Base-by-base conservation (phyloP, 2,113 vertebrate genomes). In the Drymodes brunneopygia region DNA sequence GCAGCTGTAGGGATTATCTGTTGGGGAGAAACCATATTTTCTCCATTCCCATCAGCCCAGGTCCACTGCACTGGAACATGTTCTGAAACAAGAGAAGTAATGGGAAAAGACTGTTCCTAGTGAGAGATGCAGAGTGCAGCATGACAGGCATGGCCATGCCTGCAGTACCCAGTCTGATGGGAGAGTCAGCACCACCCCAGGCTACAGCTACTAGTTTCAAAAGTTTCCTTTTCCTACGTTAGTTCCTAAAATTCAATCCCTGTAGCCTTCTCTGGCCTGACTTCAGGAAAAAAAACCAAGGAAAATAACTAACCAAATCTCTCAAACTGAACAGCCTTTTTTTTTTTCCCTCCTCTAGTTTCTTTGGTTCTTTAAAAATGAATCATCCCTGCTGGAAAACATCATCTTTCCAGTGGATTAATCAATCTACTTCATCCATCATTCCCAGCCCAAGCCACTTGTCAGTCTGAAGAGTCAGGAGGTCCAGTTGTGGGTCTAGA, bases 101-200 rank as follows among this genome's bases (percentile, higher is more conserved):
- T 3, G 5, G 12, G 42, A 77, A 83, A 27, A 74, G 25, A 36
- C 8, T 28, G 7, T 6, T 36, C 15, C 2, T 57, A 54, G 17
- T 7, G 18, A 66, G 45, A 38, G 20, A 10, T 16, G 13, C 15
- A 27, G 29, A 71, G 38, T 3, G 11, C 71, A 81, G 38, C 8
- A 15, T 11, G 17, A 21, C 21, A 75, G 48, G 23, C 45, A n/a
- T 0, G 0, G 2, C 4, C 6, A 1, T 7, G 12, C 28, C 31
- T 45, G 31, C 51, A 78, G 47, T 5, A 21, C 21, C 22, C n/a
- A 9, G 10, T 1, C 44, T 62, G 35, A 22, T 29, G 31, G 40
- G 6, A 58, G 24, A 44, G 18, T 8, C 36, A 35, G 25, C 53
- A 56, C 25, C 28, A 60, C 5, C 10, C 33, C 14, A 62, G 47